Evolutionary conservation across 2,888 invertebrate species (phyloP), one percentile per base, ranked within the genome.

Genomic region (Celastrina argiolus): DNA sequence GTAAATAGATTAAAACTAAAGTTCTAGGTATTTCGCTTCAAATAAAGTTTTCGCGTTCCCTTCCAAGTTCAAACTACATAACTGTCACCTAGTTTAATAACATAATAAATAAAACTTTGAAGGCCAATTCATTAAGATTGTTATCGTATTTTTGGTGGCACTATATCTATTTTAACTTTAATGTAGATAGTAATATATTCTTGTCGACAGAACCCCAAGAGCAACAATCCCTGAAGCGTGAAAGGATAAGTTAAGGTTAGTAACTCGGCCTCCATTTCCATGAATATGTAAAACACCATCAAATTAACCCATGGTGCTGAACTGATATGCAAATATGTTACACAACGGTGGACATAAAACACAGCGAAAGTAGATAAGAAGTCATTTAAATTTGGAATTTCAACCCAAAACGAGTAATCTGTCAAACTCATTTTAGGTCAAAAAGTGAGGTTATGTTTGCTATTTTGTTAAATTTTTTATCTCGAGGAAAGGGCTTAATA

Each of bases 171-270:
- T n/a, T n/a, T n/a, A n/a, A n/a, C n/a, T n/a, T n/a, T n/a, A n/a
- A n/a, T n/a, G 28, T 28, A 28, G 28, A 4, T 28, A 28, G 28
- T 28, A 31, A 31, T 31, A 31, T 5, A 31, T 31, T 31, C 31
- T 31, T 5, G 2, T 26, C 12, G 1, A 51, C 51, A 51, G 22
- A 26, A 51, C 51, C 51, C 12, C 14, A 51, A 51, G n/a, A 36
- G 10, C 51, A 51, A 12, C 14, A 14, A 51, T 51, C 22, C 26
- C 51, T 51, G 51, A 51, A 31, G 59, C 59, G 59, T 34, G 59
- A 59, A 59, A 59, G 59, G 59, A 34, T 59, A 59, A n/a, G 3
- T 59, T 59, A 36, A 34, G 59, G 36, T n/a, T n/a, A n/a, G n/a
- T n/a, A n/a, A 59, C 12, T 34, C 14, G 31, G 31, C 34, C 18